Percentiles rank a stretch among this genome's conserved stretches.
phyloP scores from a whole-genome alignment of 2,888 invertebrate species.

The Eupithecia exiguata region DNA sequence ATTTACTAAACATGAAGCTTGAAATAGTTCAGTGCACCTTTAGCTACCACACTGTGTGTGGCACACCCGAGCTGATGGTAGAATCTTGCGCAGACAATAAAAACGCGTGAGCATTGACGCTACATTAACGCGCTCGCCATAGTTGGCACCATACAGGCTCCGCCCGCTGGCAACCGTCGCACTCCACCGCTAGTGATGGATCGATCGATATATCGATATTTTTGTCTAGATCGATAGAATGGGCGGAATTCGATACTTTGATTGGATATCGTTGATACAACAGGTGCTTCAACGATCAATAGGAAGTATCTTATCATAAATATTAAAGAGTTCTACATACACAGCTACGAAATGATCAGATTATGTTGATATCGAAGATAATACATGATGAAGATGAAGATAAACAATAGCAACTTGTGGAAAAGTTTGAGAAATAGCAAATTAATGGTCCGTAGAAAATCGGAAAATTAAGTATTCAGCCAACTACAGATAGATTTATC shows the following conservation, averaged over 20 bases:
- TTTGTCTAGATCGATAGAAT: conserved; percentile 39
- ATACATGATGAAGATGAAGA: neutral
- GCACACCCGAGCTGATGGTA: conserved; percentile 66
- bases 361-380: conserved; percentile 6
- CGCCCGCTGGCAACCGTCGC: conserved; percentile 71
- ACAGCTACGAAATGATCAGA: conserved; percentile 4
- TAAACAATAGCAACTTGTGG: conserved; percentile 12
- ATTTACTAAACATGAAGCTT: neutral
- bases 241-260: neutral
- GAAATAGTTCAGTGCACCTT: conserved; percentile 33
- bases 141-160: conserved; percentile 76
- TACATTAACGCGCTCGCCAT: conserved; percentile 83
- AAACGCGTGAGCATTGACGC: conserved; percentile 67
- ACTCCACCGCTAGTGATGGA: conserved; percentile 68
- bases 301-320: neutral
- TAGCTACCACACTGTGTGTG: conserved; percentile 58
- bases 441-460: conserved; percentile 38
- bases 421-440: conserved; percentile 30
- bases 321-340: conserved; percentile 3
- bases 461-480: conserved; percentile 29
- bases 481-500: conserved; percentile 34
- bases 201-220: conserved; percentile 61
- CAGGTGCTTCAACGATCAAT: neutral
- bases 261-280: neutral
- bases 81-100: conserved; percentile 68